Base-by-base conservation (phyloP, 2,888 invertebrate species). In the Fragum fragum region DNA sequence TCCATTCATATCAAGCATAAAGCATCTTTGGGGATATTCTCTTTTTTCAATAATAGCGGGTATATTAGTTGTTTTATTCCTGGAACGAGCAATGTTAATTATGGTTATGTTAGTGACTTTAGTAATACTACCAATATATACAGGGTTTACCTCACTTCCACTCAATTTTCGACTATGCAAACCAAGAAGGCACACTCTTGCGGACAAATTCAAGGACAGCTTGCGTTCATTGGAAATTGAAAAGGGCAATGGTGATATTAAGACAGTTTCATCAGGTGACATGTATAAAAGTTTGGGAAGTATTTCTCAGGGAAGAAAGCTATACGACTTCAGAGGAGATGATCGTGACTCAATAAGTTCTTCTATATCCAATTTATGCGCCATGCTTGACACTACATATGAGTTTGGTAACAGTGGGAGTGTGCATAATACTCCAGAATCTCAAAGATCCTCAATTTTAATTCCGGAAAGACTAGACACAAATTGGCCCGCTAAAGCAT, bases 21-120 rank as follows among this genome's bases (percentile, higher is more conserved):
- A 88, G 59, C 91, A 92, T 79, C 73, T 92, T 21, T 92, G 92
- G 92, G 91, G 89, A n/a, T 92, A 92, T 75, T 88, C 89, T 29
- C 26, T 89, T 2, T 88, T 91, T 42, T 86, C 91, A 18, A 28
- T 89, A 18, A 73, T 90, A 9, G 29, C 79, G 53, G 86, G 87
- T 23, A 76, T 90, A 28, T 70, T 91, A 23, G 89, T 91, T 21
- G 74, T 86, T 0, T 32, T 91, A 26, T 91, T 90, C 73, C 66
- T 88, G 2, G 76, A 83, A 18, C 75, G 87, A 36, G 88, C 90
- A 14, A 78, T 88, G 69, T 59, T 91, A 16, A 77, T 90, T 29
- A 47, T 90, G 21, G 83, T 90, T 6, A 89, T 92, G 91, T 72
- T 92, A 21, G 78, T 79, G 5, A 90, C 91, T 6, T 75, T 91